Evolutionary conservation across 2,113 vertebrate genomes (phyloP), one percentile per base, ranked within the genome.

Genomic region (Telmatochromis brichardi): DNA sequence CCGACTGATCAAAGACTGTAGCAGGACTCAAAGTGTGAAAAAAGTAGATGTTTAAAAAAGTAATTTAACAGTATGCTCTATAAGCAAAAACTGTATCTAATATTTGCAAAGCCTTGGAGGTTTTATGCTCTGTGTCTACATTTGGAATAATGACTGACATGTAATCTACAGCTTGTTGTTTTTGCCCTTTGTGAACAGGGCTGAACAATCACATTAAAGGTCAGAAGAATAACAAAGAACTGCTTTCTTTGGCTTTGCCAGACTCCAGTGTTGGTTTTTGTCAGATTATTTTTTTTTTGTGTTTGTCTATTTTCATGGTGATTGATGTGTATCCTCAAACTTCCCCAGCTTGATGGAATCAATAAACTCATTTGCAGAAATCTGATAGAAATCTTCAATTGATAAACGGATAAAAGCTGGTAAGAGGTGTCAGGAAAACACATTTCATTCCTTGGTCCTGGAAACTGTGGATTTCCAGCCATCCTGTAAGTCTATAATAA

Each of bases 191-290:
- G 84, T 89, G 84, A 91, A 85, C 82, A 91, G 78, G 73, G 50
- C 87, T 87, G 81, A 83, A 91, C 90, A 94, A 93, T 93, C 91
- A 93, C 57, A 90, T 90, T 89, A 96, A 96, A 96, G 95, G 95
- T 95, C 95, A 95, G 82, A 57, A 73, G 89, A 93, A 93, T 84
- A 94, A 87, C 82, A 94, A 90, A 92, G 23, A 93, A 90, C 79
- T 82, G 85, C 91, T 93, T 93, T 91, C 76, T 87, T 93, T 60
- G 51, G 45, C 85, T 55, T 31, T 37, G 28, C 33, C 68, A 79
- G 78, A 80, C 54, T 84, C 31, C 31, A 51, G n/a, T 73, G 68
- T 88, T 85, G 85, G 50, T 89, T 91, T 88, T 90, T 81, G 87
- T 79, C 28, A 88, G 73, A 90, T 37, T 33, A 1, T 26, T n/a